Percentiles rank a stretch among this genome's conserved stretches.
Evolutionary conservation across 2,888 invertebrate species (phyloP).

Genomic region (Clusia tigrina): DNA sequence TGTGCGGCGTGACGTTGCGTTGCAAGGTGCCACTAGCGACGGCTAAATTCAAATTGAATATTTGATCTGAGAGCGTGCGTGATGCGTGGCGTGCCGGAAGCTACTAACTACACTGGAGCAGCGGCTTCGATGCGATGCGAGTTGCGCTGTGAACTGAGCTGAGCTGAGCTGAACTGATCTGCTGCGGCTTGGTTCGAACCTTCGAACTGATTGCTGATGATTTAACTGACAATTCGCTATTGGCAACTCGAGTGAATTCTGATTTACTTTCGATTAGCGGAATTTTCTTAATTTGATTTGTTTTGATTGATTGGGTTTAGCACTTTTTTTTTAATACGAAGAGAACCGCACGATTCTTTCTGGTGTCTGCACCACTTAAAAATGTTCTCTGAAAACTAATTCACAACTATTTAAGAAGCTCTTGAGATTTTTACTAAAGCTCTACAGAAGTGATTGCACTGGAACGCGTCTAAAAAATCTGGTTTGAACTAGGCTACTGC

Average conservation of each 20-base stretch:
- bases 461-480: slow-evolving; percentile 49
- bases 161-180: no score
- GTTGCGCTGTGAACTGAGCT: no score
- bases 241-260: neutral
- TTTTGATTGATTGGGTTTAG: slow-evolving; percentile 1
- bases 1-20: neutral
- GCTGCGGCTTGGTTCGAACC: neutral
- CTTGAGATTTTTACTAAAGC: slow-evolving; percentile 57
- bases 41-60: slow-evolving; percentile 6
- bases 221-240: no score
- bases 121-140: no score
- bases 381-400: slow-evolving; percentile 37
- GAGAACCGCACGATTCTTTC: slow-evolving; percentile 15
- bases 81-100: no score
- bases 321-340: neutral
- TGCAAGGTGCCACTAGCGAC: slow-evolving; percentile 11
- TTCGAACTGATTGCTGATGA: no score
- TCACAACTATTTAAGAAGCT: slow-evolving; percentile 61
- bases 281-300: neutral
- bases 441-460: slow-evolving; percentile 57
- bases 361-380: neutral
- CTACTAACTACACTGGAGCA: no score
- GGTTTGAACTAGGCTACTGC: slow-evolving; percentile 59
- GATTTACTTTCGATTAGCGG: neutral
- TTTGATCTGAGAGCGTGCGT: no score